phyloP scores from a whole-genome alignment of 2,888 invertebrate species.

The Sarcophaga carnaria region DNA sequence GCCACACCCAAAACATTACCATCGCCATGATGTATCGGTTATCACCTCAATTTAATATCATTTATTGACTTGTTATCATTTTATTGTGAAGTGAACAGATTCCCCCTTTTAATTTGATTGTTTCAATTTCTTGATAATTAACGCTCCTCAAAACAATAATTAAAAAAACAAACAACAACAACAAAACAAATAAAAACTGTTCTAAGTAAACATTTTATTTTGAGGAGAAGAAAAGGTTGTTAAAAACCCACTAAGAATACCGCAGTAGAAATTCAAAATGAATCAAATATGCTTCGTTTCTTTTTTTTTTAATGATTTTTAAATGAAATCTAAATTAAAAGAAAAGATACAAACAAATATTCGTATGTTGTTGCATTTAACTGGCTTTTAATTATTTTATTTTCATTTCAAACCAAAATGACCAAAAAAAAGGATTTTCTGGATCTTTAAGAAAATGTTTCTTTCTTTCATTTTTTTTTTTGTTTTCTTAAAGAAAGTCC shows the following conservation, averaged over 20 bases:
- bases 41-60: slow-evolving; percentile 48
- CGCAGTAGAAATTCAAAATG: no score
- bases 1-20: neutral
- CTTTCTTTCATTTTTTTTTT: slow-evolving; percentile 36
- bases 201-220: neutral
- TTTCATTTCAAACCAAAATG: neutral
- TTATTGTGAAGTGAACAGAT: slow-evolving; percentile 74
- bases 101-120: slow-evolving; percentile 76
- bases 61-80: slow-evolving; percentile 73
- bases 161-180: neutral
- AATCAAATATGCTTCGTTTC: neutral
- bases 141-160: neutral
- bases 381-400: neutral
- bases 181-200: neutral
- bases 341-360: neutral
- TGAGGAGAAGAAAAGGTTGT: no score
- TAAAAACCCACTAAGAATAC: no score
- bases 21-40: neutral
- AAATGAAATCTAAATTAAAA: no score
- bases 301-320: no score
- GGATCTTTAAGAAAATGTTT: slow-evolving; percentile 40
- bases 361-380: neutral
- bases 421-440: slow-evolving; percentile 6
- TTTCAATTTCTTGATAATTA: slow-evolving; percentile 75
- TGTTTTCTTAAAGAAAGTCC: neutral